Conservation (phyloP, 2,797 vertebrate species). For the Chaetophractus vellerosus region DNA sequence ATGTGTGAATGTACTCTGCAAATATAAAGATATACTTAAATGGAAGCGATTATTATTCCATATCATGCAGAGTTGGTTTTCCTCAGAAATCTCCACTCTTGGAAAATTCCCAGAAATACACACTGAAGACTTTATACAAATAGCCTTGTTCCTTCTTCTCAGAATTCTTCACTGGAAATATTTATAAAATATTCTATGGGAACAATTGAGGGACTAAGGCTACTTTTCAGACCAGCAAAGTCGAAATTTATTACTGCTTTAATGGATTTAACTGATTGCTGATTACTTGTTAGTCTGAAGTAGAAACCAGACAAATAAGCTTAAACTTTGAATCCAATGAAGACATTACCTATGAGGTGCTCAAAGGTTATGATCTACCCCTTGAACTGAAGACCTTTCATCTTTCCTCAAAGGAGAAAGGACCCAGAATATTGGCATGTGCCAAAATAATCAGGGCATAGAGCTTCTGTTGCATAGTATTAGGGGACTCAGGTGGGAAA, state of each 20-base stretch:
- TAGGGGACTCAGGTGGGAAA: background rate
- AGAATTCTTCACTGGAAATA: background rate
- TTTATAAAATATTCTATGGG: background rate
- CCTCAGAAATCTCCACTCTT: background rate
- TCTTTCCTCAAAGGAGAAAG: constrained; percentile 31
- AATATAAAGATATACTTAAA: constrained; percentile 34
- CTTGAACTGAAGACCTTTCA: constrained; percentile 39
- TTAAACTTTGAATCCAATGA: background rate
- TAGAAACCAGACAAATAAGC: constrained; percentile 24
- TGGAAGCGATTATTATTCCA: constrained; percentile 9
- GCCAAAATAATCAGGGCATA: background rate
- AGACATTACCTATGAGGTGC: background rate
- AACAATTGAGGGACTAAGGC: background rate
- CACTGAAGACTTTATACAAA: constrained; percentile 29
- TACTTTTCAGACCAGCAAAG: background rate
- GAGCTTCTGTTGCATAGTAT: background rate
- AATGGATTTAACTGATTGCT: constrained; percentile 39
- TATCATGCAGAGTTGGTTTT: constrained; percentile 31
- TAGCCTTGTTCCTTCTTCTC: background rate
- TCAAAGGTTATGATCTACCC: background rate
- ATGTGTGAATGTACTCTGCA: constrained; percentile 16
- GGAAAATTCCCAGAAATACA: constrained; percentile 38
- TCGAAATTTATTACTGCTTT: constrained; percentile 7
- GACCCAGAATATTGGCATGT: background rate
- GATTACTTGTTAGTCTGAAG: background rate